phyloP scores from a whole-genome alignment of 1,140 invertebrate species.

The Zaprionus capensis region DNA sequence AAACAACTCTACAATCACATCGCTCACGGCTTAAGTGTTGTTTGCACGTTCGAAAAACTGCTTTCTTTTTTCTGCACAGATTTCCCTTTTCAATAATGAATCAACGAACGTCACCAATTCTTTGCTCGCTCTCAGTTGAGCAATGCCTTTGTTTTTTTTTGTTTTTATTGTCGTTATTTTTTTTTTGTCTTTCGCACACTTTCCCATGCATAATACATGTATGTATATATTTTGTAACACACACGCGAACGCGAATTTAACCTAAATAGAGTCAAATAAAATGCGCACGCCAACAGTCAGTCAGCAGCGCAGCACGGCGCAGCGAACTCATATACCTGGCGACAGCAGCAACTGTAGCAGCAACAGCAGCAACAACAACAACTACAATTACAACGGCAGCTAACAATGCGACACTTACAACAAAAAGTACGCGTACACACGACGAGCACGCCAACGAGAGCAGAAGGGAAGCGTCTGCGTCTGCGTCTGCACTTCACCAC shows the following conservation, averaged over 20 bases:
- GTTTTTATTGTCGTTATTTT: conserved; percentile 41
- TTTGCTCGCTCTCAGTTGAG: conserved; percentile 8
- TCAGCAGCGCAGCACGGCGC: conserved; percentile 2
- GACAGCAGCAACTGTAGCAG: conserved; percentile 25
- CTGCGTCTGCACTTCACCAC: conserved; percentile 52
- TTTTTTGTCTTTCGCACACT: conserved; percentile 70
- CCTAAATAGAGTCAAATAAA: conserved; percentile 64
- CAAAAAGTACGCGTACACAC: conserved; percentile 33
- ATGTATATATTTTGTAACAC: conserved; percentile 66
- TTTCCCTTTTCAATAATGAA: conserved; percentile 61
- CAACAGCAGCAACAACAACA: conserved; percentile 30
- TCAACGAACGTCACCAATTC: conserved; percentile 47
- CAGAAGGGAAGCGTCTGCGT: conserved; percentile 31
- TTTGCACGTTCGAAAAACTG: conserved; percentile 52
- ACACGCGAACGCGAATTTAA: conserved; percentile 74
- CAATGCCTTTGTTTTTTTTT: conserved; percentile 30
- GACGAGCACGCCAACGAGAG: conserved; percentile 50
- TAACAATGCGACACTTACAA: conserved; percentile 36
- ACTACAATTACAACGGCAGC: conserved; percentile 22
- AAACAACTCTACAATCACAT: conserved; percentile 32
- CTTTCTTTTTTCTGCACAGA: conserved; percentile 76
- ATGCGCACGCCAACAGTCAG: conserved; percentile 47
- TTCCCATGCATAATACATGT: conserved; percentile 52
- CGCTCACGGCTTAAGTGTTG: not conserved
- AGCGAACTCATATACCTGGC: conserved; percentile 55